Evolutionary conservation across 2,888 invertebrate genomes (phyloP).

Genomic region (Polietes domitor): DNA sequence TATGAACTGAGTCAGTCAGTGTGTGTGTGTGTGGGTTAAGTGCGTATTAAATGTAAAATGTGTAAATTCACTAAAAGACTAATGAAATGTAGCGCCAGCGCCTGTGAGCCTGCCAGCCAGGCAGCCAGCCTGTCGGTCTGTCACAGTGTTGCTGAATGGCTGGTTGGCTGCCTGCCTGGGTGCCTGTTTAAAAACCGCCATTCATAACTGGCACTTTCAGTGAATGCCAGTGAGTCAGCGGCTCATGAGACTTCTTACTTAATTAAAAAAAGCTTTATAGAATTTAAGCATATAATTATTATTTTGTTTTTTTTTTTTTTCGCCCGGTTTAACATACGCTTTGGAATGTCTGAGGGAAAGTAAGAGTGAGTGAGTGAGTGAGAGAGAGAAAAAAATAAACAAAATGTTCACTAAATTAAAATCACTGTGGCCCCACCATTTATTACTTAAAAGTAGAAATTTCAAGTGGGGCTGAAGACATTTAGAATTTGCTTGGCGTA

Average conservation of each 20-base stretch:
- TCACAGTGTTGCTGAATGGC: neutral
- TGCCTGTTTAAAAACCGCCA: neutral
- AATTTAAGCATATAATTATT: neutral
- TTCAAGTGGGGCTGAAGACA: neutral
- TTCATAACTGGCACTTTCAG: neutral
- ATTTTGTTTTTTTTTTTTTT: neutral
- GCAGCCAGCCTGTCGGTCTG: too few species aligned
- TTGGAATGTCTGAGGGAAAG: neutral
- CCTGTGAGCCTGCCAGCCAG: neutral
- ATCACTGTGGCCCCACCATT: too few species aligned
- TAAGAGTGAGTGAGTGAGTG: too few species aligned
- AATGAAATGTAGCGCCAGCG: neutral
- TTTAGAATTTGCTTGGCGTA: neutral
- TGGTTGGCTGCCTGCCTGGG: neutral
- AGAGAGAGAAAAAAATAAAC: too few species aligned
- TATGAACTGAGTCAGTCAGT: neutral
- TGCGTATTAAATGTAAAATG: slow-evolving; percentile 2
- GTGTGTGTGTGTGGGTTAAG: neutral
- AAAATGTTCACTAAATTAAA: too few species aligned
- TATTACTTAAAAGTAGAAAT: too few species aligned
- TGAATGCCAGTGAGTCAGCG: neutral
- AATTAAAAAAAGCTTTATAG: slow-evolving; percentile 8
- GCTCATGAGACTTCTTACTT: neutral
- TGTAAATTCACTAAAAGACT: neutral
- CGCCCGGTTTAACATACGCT: too few species aligned